A percentile compares a stretch with the other conserved stretches of the same genome.
Conservation (phyloP, 2,797 vertebrate species). For the Phoebastria nigripes region DNA sequence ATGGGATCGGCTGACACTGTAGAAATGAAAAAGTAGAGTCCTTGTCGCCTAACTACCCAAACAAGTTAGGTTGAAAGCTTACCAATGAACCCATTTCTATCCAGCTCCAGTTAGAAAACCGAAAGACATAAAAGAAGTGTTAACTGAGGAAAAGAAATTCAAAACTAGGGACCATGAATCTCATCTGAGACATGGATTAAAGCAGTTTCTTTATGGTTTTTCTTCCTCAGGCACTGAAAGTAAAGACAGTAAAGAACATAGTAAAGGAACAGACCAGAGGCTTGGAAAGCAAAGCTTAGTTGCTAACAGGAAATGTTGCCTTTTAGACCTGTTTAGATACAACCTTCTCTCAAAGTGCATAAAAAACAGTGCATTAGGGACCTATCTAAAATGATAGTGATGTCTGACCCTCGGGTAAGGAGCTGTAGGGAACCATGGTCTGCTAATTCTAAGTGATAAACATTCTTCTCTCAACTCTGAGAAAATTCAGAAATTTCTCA, state of each 20-base stretch:
- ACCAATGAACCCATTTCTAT: background rate
- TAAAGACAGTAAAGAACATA: constrained; percentile 8
- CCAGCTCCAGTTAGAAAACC: background rate
- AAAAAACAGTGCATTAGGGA: background rate
- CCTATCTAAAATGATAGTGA: background rate
- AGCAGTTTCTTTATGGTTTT: background rate
- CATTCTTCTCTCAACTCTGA: background rate
- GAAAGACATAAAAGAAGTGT: background rate
- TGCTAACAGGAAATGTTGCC: constrained; percentile 6
- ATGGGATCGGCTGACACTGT: background rate
- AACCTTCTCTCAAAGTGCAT: background rate
- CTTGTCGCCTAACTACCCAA: background rate
- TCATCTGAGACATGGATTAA: background rate
- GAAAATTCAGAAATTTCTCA: background rate
- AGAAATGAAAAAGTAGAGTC: background rate
- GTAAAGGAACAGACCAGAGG: background rate
- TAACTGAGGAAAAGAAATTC: background rate
- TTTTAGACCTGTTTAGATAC: constrained; percentile 9
- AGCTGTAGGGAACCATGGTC: background rate
- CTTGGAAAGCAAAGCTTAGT: background rate
- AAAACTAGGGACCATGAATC: background rate
- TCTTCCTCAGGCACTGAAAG: background rate
- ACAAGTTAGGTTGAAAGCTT: background rate
- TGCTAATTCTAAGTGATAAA: constrained; percentile 8
- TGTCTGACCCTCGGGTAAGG: background rate